Base-by-base conservation (phyloP, 1,140 invertebrate species). In the Dendroctonus ponderosae region DNA sequence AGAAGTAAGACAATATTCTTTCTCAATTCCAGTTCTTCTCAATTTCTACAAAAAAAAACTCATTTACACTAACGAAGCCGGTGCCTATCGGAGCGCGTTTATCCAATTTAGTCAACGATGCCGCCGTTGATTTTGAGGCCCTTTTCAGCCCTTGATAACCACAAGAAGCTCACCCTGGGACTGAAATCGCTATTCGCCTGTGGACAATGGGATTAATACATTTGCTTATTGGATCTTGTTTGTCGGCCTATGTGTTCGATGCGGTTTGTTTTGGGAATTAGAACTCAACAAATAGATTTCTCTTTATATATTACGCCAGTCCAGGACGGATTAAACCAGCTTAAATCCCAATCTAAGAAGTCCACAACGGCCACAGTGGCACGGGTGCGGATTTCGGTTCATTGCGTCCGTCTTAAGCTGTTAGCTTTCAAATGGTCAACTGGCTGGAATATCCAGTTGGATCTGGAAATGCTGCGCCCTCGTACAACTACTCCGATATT, bases 221-320 rank as follows among this genome's bases (percentile, higher is more conserved):
- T 65, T 65, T 65, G 62, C 62, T 65, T 65, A 65, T 65, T 65
- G 62, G 62, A 65, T 65, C 62, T 65, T 65, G 62, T 57, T 65
- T 57, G 53, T 38, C 43, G 62, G 62, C 43, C 57, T 59, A 59
- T 59, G 43, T 48, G 43, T 59, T 41, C 62, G 41, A 38, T 65
- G 62, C 38, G 62, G 62, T 65, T 57, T 56, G 62, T 65, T 65
- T 50, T 44, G 52, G 53, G 52, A 3, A 57, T 46, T 65, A 65
- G 9, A 39, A 8, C 15, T 46, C 38, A 43, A 57, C 43, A 65
- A 65, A 65, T 65, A 65, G 62, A 57, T 65, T 57, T 49, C 50
- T 52, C 52, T 56, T 65, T 65, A 57, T 57, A 41, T 12, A 62
- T 14, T 63, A 51, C 43, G 43, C 43, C n/a, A 12, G 8, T 8